Evolutionary conservation across 1,140 invertebrate genomes (phyloP).

Genomic region (Macrocentrus cingulum): DNA sequence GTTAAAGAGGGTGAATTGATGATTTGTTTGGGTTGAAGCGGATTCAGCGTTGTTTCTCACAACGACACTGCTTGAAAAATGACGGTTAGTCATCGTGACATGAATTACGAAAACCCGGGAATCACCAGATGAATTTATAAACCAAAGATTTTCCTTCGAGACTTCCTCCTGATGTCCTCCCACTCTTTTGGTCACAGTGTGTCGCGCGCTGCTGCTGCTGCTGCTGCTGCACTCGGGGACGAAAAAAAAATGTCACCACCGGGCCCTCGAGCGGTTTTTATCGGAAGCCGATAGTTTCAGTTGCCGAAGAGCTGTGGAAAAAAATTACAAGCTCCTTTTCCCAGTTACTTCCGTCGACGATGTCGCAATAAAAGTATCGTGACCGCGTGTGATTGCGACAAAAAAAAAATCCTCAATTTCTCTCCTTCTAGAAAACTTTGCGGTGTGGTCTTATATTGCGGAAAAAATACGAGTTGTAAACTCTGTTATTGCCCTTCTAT

Average conservation of each 20-base stretch:
- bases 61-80: too few relatives aligned
- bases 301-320: constrained; percentile 10
- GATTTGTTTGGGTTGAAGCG: too few relatives aligned
- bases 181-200: too few relatives aligned
- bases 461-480: constrained; percentile 5
- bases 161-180: background rate
- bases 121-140: constrained; percentile 9
- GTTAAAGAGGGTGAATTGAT: too few relatives aligned
- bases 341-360: background rate
- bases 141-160: background rate
- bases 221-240: too few relatives aligned
- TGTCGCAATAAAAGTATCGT: constrained; percentile 11
- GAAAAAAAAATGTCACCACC: background rate
- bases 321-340: constrained; percentile 29
- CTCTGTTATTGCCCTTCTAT: constrained; percentile 3
- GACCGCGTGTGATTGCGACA: background rate
- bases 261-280: constrained; percentile 30
- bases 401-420: background rate
- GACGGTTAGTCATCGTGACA: too few relatives aligned
- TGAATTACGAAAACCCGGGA: constrained; percentile 8
- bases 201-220: too few relatives aligned
- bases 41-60: too few relatives aligned
- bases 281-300: constrained; percentile 35
- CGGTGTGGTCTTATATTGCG: background rate
- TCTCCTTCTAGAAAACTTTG: background rate